phyloP scores from a whole-genome alignment of 2,113 vertebrate genomes.

The Lynx canadensis region DNA sequence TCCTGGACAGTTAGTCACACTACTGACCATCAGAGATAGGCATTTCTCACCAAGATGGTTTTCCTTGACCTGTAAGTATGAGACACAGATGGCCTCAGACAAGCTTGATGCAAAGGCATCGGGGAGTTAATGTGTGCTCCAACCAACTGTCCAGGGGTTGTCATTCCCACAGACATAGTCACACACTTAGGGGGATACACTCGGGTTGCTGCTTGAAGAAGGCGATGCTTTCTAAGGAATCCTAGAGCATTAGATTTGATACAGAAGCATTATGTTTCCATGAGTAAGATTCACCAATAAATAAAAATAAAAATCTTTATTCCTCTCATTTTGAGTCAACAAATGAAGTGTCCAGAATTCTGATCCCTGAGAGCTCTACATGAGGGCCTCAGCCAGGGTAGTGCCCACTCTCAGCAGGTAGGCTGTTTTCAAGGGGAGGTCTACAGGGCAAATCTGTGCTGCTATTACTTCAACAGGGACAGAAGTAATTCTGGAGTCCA shows the following conservation, averaged over 20 bases:
- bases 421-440: background rate
- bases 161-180: background rate
- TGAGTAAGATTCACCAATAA: background rate
- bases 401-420: accelerated
- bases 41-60: slow-evolving; percentile 27
- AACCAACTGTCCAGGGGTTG: background rate
- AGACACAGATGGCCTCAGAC: background rate
- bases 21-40: slow-evolving; percentile 52
- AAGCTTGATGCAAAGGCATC: background rate
- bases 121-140: background rate
- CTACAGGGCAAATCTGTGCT: background rate
- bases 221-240: background rate
- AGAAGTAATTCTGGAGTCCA: background rate
- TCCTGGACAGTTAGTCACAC: slow-evolving; percentile 43
- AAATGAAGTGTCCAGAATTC: background rate
- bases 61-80: slow-evolving; percentile 44
- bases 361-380: background rate
- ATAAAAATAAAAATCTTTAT: background rate
- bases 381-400: background rate
- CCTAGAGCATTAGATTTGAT: background rate
- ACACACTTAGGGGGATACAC: background rate
- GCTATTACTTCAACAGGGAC: background rate
- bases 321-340: background rate
- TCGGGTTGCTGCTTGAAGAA: background rate
- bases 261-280: background rate